Conservation (phyloP, 1,140 invertebrate genomes). For the Sycobia sp. region DNA sequence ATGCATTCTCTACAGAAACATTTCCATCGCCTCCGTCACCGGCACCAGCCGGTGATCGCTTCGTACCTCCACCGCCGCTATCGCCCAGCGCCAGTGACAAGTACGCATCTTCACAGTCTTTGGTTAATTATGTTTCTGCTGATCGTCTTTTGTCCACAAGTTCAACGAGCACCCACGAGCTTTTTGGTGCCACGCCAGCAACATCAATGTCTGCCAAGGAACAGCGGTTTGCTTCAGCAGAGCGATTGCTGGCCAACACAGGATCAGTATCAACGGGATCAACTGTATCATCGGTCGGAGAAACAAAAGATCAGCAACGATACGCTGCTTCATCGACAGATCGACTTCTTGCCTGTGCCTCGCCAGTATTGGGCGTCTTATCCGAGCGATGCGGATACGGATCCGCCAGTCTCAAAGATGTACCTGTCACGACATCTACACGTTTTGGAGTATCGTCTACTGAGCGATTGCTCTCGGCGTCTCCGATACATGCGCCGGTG, state of each 20-base stretch:
- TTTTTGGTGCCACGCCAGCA: slow-evolving; percentile 41
- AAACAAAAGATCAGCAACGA: slow-evolving; percentile 51
- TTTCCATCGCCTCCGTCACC: slow-evolving; percentile 60
- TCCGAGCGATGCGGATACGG: slow-evolving; percentile 14
- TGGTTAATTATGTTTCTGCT: slow-evolving; percentile 51
- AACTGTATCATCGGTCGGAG: slow-evolving; percentile 40
- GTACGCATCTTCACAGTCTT: slow-evolving; percentile 54
- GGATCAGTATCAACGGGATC: slow-evolving; percentile 34
- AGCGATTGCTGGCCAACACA: slow-evolving; percentile 45
- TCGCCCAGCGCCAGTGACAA: slow-evolving; percentile 56
- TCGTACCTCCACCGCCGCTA: slow-evolving; percentile 57
- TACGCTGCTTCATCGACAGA: slow-evolving; percentile 48
- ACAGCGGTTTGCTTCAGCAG: slow-evolving; percentile 42
- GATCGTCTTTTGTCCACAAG: slow-evolving; percentile 50
- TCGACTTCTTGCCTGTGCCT: slow-evolving; percentile 49
- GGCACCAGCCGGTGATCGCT: slow-evolving; percentile 55
- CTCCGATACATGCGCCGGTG: slow-evolving; percentile 52
- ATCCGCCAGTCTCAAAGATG: slow-evolving; percentile 37
- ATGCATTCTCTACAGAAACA: slow-evolving; percentile 51
- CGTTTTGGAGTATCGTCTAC: slow-evolving; percentile 34
- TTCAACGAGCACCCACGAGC: slow-evolving; percentile 36
- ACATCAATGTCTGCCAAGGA: slow-evolving; percentile 48
- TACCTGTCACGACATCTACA: slow-evolving; percentile 31
- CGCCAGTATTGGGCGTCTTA: slow-evolving; percentile 47
- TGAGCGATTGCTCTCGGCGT: slow-evolving; percentile 50